Percentiles rank a stretch among this genome's conserved stretches.
phyloP scores from a whole-genome alignment of 2,113 vertebrate species.

The Spilogale gracilis region DNA sequence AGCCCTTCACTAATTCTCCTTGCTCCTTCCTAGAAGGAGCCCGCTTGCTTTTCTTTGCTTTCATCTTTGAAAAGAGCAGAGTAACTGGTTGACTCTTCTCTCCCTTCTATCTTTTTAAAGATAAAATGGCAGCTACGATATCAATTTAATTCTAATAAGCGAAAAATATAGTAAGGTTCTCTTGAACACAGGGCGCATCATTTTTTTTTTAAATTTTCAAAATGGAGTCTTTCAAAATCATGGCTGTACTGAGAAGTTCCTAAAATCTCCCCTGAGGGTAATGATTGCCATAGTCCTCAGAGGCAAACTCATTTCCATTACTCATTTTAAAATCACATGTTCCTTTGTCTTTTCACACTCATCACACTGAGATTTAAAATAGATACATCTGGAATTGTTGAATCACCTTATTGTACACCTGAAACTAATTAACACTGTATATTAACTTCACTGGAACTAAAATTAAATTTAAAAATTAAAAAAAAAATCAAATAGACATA shows the following conservation, averaged over 20 bases:
- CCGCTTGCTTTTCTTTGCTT: constrained; percentile 39
- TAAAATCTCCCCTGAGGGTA: not conserved
- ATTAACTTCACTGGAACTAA: no score
- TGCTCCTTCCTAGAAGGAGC: not conserved
- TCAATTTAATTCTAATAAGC: not conserved
- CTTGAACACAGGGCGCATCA: not conserved
- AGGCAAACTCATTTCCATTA: constrained; percentile 54
- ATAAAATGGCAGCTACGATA: not conserved
- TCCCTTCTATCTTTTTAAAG: not conserved
- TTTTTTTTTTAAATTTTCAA: not conserved
- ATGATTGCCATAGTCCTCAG: constrained; percentile 44
- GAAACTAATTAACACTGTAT: no score
- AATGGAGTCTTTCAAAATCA: not conserved
- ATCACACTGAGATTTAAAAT: constrained; percentile 65
- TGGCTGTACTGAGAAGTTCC: not conserved
- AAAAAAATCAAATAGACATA: not conserved
- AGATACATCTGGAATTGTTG: not conserved
- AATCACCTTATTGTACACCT: no score
- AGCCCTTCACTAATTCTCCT: not conserved
- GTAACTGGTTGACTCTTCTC: not conserved
- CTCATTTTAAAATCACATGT: constrained; percentile 45
- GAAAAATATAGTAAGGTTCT: not conserved
- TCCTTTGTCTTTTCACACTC: constrained; percentile 45
- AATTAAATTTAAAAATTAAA: no score
- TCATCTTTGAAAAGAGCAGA: not conserved